Base-by-base conservation (phyloP, 2,113 vertebrate genomes). In the Halcyon malimbica region DNA sequence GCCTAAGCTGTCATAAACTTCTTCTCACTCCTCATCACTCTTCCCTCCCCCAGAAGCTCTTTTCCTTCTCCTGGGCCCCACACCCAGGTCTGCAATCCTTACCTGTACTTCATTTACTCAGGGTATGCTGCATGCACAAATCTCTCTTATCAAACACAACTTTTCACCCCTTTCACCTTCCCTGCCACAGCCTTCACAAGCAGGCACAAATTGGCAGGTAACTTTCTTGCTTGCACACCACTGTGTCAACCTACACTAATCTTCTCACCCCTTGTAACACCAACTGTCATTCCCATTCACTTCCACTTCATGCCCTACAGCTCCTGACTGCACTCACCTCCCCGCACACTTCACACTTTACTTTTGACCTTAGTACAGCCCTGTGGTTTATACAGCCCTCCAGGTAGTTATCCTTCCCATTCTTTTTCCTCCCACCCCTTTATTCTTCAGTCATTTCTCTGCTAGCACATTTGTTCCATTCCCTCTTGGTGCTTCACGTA, bases 391-490 rank as follows among this genome's bases (percentile, higher is more conserved):
- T 48, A 86, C 0, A 0, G 14, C 33, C 51, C 42, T 93, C 64
- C 93, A 94, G 90, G 94, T 93, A 92, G 39, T 83, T 86, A 83
- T 35, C 17, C 33, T 13, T 90, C 56, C 56, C 39, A 44, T 83
- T 83, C 51, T 46, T 88, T 70, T 63, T 80, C 41, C 59, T 96
- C 87, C 71, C 26, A 46, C n/a, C 17, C 10, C 44, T 63, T 88
- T 54, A n/a, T 67, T 59, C 83, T 91, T 74, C 31, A 91, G 77
- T 42, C 10, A 42, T 90, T 96, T 60, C 63, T 93, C 73, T 2
- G 2, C 29, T 51, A 88, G 31, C 76, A 28, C 35, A 25, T 91
- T 88, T 70, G 42, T 83, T 87, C 63, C 60, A 18, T 75, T 92
- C n/a, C n/a, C 75, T 81, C 56, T 80, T 59, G 68, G 20, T 75